Evolutionary conservation across 1,140 invertebrate species (phyloP), one percentile per base, ranked within the genome.

Genomic region (Venustaconcha ellipsiformis): DNA sequence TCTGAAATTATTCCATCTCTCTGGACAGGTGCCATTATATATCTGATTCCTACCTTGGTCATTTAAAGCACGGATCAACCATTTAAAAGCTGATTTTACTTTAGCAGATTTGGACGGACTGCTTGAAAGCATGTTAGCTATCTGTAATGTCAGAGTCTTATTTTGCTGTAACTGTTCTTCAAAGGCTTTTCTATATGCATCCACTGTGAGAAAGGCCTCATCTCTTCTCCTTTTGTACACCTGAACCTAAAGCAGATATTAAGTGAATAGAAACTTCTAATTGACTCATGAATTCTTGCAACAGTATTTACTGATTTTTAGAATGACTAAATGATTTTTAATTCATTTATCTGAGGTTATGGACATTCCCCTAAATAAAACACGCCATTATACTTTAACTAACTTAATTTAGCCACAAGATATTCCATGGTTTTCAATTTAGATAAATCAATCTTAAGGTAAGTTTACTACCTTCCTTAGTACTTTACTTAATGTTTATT

Each of bases 141-240:
- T 68, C 56, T 83, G 76, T 58, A 79, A 64, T 14, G 78, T 83
- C 55, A 88, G 56, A 1, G 65, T 64, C 72, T 84, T 83, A 62
- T 80, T 87, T 63, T 78, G 80, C 18, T 81, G 67, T 69, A 89
- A 71, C 75, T 89, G 88, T 76, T 89, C 87, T 62, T 89, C 88
- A 79, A 89, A 89, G 0, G 88, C 88, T 62, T 78, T 69, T 20
- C 87, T 66, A 69, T 89, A 89, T 2, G 86, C 86, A 74, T 89
- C 87, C 17, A 85, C 83, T 15, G 86, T 87, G 26, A 83, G 72
- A 62, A 81, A 83, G 1, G 83, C 82, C 60, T 89, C 87, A 14
- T 88, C 83, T 14, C 82, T 67, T 58, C 84, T 69, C 37, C 79
- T 79, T 23, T 83, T 82, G 68, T 81, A 78, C 62, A 74, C 72